These are phyloP conservation scores for Aphidius colemani DNA, from an alignment of 2,888 invertebrate genomes.

Conservation along the genomic window DNA sequence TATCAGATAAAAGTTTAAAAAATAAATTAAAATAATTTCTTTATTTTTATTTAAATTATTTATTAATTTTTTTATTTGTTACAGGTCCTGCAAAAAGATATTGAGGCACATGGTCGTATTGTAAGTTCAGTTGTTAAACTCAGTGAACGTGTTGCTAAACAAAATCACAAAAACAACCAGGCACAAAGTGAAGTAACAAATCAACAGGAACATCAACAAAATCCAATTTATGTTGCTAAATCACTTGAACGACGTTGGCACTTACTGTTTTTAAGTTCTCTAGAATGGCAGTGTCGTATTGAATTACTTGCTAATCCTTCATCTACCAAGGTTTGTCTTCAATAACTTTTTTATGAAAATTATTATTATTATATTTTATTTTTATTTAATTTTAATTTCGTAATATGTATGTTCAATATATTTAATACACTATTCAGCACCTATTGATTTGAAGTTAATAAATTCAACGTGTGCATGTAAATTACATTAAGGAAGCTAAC, in stretches of 20 bases:
- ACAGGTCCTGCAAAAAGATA: constrained; percentile 90
- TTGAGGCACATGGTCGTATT: constrained; percentile 88
- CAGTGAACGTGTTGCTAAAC: constrained; percentile 67
- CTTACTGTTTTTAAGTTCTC: constrained; percentile 82
- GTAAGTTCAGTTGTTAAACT: constrained; percentile 78
- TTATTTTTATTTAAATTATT: neutral
- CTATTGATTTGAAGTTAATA: neutral
- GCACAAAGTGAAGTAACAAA: constrained; percentile 32
- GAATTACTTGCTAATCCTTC: constrained; percentile 77
- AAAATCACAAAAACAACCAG: constrained; percentile 44
- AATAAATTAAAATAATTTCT: neutral
- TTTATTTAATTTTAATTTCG: neutral
- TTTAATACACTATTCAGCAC: constrained; percentile 6
- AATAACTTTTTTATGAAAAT: too few species aligned
- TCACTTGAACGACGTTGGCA: constrained; percentile 89
- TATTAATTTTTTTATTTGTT: constrained; percentile 42
- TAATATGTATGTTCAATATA: constrained; percentile 13
- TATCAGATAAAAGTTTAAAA: neutral
- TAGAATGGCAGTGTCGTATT: constrained; percentile 91
- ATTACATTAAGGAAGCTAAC: constrained; percentile 4
- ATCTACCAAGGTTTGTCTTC: constrained; percentile 66
- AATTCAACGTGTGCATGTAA: neutral
- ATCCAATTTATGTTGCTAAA: constrained; percentile 66
- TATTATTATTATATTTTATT: constrained; percentile 14
- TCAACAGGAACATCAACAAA: constrained; percentile 39